Conservation (phyloP, 1,140 invertebrate genomes). For the Dendrolimus kikuchii region DNA sequence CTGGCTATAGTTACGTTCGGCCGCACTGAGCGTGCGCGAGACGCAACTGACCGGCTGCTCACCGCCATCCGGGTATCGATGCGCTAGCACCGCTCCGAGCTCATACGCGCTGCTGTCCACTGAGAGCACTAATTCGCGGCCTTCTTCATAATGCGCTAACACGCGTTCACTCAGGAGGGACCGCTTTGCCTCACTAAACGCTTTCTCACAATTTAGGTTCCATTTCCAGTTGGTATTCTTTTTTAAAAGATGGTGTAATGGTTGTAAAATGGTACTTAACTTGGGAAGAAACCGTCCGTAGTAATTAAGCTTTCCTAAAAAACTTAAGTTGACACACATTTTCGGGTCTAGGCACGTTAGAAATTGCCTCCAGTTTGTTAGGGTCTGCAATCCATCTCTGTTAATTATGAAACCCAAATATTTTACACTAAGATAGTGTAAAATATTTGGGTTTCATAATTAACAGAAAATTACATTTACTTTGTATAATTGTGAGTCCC, state of each 20-base stretch:
- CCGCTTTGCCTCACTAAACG: neutral
- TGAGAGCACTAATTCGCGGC: neutral
- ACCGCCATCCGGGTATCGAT: neutral
- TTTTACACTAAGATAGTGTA: conserved; percentile 19
- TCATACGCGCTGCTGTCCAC: conserved; percentile 3
- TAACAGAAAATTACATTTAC: conserved; percentile 38
- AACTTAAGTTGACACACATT: neutral
- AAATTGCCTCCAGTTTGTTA: conserved; percentile 7
- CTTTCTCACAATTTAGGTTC: neutral
- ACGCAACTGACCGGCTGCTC: neutral
- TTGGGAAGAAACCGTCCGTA: conserved; percentile 1
- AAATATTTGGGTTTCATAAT: too few species aligned
- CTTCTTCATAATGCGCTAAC: neutral
- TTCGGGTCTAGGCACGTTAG: neutral
- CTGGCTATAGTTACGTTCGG: too few species aligned
- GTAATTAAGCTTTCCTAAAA: conserved; percentile 2
- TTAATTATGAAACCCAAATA: conserved; percentile 24
- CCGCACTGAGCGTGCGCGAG: neutral
- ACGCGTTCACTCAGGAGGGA: neutral
- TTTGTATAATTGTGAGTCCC: conserved; percentile 23
- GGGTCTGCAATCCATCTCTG: conserved; percentile 16
- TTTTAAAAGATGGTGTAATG: conserved; percentile 1
- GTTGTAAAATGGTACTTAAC: neutral
- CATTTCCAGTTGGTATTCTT: neutral
- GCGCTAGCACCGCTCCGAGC: neutral